Percentiles rank a stretch among this genome's conserved stretches.
phyloP scores from a whole-genome alignment of 1,140 invertebrate genomes.

The Drosophila serrata region DNA sequence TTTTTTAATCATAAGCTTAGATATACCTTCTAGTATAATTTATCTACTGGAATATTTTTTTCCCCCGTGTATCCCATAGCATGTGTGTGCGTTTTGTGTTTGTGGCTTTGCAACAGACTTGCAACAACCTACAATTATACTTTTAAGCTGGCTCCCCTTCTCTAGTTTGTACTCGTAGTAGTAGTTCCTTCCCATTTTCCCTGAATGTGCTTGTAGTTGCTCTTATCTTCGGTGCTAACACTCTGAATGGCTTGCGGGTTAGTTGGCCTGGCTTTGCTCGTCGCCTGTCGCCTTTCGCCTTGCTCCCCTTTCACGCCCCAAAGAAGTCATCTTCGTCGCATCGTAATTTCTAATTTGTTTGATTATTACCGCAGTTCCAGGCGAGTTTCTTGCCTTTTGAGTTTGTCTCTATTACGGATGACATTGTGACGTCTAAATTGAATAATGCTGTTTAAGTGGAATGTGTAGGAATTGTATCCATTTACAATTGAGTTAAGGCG shows the following conservation, averaged over 20 bases:
- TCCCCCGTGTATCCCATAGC: slow-evolving; percentile 4
- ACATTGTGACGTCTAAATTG: slow-evolving; percentile 49
- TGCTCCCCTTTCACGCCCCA: background rate
- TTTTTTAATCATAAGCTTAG: background rate
- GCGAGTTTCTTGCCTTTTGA: slow-evolving; percentile 41
- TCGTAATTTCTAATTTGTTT: slow-evolving; percentile 74
- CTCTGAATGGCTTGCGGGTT: slow-evolving; percentile 56
- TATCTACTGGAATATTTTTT: background rate
- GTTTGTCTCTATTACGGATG: slow-evolving; percentile 50
- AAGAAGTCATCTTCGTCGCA: slow-evolving; percentile 20
- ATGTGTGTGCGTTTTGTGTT: slow-evolving; percentile 27
- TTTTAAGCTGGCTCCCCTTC: slow-evolving; percentile 62
- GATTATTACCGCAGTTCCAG: slow-evolving; percentile 51
- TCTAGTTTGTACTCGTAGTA: background rate
- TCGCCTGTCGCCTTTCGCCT: background rate
- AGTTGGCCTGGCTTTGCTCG: slow-evolving; percentile 24
- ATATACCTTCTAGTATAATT: background rate
- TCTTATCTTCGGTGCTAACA: slow-evolving; percentile 71
- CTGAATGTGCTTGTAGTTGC: slow-evolving; percentile 21
- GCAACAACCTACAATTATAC: slow-evolving; percentile 73
- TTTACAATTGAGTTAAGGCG: slow-evolving; percentile 15
- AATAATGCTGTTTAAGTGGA: slow-evolving; percentile 51
- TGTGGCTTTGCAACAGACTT: slow-evolving; percentile 25
- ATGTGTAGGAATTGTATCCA: slow-evolving; percentile 13
- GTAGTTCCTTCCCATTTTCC: background rate